Conservation (phyloP, 2,888 invertebrate species). For the Zaprionus obscuricornis region DNA sequence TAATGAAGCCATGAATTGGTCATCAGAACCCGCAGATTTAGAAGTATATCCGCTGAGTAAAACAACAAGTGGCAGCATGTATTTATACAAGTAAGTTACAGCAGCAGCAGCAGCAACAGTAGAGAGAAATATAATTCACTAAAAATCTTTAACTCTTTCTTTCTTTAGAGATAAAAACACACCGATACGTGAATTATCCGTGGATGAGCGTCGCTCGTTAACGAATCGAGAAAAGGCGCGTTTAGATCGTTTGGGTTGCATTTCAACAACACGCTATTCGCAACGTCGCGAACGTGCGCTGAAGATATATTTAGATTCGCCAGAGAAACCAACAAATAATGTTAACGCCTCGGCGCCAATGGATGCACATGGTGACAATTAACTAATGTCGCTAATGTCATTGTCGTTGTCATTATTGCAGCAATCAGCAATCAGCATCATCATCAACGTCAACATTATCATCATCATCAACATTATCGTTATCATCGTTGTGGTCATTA, state of each 20-base stretch:
- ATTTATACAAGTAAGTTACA: conserved; percentile 87
- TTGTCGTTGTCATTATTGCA: neutral
- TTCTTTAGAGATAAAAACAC: conserved; percentile 86
- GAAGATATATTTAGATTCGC: conserved; percentile 88
- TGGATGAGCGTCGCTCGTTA: conserved; percentile 87
- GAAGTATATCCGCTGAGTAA: conserved; percentile 86
- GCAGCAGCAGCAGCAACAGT: no score
- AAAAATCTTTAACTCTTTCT: neutral
- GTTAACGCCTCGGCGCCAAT: conserved; percentile 62
- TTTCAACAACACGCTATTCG: conserved; percentile 84
- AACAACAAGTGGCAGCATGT: conserved; percentile 86
- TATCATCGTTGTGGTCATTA: conserved; percentile 9
- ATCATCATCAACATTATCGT: conserved; percentile 4
- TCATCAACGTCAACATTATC: conserved; percentile 5
- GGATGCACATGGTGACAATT: conserved; percentile 64
- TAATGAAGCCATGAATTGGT: conserved; percentile 87
- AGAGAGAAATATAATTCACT: no score
- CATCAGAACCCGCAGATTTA: conserved; percentile 84
- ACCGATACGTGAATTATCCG: conserved; percentile 85
- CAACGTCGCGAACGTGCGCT: conserved; percentile 88
- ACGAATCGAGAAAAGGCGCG: conserved; percentile 86
- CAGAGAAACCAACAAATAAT: conserved; percentile 75
- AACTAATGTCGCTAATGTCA: conserved; percentile 27
- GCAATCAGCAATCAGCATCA: conserved; percentile 5
- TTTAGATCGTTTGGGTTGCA: conserved; percentile 83